Conservation (phyloP, 2,888 invertebrate species). For the Tachina fera region DNA sequence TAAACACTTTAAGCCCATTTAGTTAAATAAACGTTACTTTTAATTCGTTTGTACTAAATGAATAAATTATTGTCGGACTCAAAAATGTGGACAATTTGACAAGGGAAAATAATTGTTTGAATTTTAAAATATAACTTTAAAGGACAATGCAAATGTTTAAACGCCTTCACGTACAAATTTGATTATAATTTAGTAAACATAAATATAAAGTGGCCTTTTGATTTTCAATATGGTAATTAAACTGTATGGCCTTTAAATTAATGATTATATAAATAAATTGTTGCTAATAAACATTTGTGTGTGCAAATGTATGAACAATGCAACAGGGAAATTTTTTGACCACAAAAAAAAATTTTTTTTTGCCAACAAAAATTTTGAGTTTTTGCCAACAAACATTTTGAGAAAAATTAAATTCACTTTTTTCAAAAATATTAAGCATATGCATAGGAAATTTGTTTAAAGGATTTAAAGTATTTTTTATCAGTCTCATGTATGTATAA, state of each 20-base stretch:
- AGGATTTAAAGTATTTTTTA: too few species aligned
- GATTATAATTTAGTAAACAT: constrained; percentile 30
- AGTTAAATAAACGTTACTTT: constrained; percentile 51
- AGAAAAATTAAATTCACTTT: too few species aligned
- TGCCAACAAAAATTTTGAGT: too few species aligned
- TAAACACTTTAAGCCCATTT: constrained; percentile 59
- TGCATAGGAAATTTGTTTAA: too few species aligned
- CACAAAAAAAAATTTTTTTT: too few species aligned
- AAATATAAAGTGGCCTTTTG: background rate
- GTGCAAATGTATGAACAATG: too few species aligned
- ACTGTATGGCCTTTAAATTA: background rate
- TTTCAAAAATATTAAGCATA: too few species aligned
- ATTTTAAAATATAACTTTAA: constrained; percentile 34
- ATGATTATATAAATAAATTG: constrained; percentile 15
- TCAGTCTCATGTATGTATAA: too few species aligned
- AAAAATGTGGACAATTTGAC: constrained; percentile 67
- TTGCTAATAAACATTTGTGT: background rate
- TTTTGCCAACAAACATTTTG: too few species aligned
- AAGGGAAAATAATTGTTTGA: constrained; percentile 63
- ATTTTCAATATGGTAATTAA: constrained; percentile 21
- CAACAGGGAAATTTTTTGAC: too few species aligned
- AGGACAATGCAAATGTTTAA: constrained; percentile 39
- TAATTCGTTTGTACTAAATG: constrained; percentile 32
- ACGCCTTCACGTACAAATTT: constrained; percentile 11
- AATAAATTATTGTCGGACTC: constrained; percentile 55